phyloP scores from a whole-genome alignment of 2,113 vertebrate species.

The Ancistrus triradiatus region DNA sequence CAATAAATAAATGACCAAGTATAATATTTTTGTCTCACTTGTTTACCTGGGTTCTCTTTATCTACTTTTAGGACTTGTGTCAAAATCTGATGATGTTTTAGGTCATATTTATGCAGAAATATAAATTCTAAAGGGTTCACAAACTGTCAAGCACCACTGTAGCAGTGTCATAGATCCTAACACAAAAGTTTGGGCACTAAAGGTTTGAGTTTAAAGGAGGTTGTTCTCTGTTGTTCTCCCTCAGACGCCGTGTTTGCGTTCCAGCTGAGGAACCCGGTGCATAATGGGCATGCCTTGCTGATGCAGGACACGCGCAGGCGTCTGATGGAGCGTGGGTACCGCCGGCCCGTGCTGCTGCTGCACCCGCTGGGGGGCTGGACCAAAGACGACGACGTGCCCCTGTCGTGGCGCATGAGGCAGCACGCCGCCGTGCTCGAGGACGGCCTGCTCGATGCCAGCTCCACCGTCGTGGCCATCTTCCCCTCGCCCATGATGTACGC shows the following conservation, averaged over 20 bases:
- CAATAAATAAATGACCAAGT: too few relatives aligned
- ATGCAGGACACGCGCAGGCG: slow-evolving; percentile 96
- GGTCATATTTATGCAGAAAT: too few relatives aligned
- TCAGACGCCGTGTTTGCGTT: slow-evolving; percentile 96
- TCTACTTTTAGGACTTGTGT: too few relatives aligned
- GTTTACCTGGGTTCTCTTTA: too few relatives aligned
- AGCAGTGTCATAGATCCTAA: too few relatives aligned
- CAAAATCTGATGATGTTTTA: too few relatives aligned
- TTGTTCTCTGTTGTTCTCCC: neutral
- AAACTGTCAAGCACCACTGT: too few relatives aligned
- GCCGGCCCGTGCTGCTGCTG: slow-evolving; percentile 86
- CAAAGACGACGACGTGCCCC: slow-evolving; percentile 94
- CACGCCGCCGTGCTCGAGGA: slow-evolving; percentile 93
- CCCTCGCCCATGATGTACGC: slow-evolving; percentile 99
- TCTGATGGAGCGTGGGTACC: slow-evolving; percentile 86
- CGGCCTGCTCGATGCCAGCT: slow-evolving; percentile 80
- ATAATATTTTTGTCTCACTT: too few relatives aligned
- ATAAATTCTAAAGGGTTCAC: too few relatives aligned
- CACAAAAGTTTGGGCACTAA: neutral
- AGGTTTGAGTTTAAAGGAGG: neutral
- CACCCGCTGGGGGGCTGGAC: slow-evolving; percentile 97
- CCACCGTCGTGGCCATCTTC: slow-evolving; percentile 94
- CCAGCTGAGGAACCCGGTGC: slow-evolving; percentile 94
- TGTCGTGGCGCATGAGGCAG: slow-evolving; percentile 94
- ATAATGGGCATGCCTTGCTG: slow-evolving; percentile 91